Conservation (phyloP, 2,888 invertebrate species). For the Mythimna impura region DNA sequence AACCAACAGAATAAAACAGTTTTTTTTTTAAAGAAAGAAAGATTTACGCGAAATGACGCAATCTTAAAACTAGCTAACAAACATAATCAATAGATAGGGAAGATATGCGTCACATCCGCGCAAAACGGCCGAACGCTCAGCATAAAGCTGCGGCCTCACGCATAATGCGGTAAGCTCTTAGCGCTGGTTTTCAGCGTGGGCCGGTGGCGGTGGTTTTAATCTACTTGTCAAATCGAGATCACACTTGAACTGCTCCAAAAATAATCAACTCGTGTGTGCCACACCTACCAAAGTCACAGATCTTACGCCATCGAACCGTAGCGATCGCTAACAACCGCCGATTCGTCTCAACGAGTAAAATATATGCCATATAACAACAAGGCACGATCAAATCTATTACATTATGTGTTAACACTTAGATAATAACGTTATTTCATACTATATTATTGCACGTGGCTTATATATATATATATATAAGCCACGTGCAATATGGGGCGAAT, state of each 20-base stretch:
- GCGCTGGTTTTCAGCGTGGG: too few relatives aligned
- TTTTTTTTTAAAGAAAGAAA: too few relatives aligned
- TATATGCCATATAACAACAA: slow-evolving; percentile 83
- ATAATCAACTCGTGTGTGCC: slow-evolving; percentile 68
- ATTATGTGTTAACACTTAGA: slow-evolving; percentile 66
- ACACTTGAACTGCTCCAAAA: neutral
- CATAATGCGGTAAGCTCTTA: too few relatives aligned
- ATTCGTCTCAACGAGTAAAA: slow-evolving; percentile 86
- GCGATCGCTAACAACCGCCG: slow-evolving; percentile 80
- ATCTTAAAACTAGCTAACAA: too few relatives aligned
- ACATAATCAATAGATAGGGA: too few relatives aligned
- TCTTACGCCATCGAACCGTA: slow-evolving; percentile 82
- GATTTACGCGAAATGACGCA: too few relatives aligned
- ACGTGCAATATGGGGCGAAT: neutral
- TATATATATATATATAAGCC: too few relatives aligned
- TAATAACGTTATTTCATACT: slow-evolving; percentile 43
- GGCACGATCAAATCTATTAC: slow-evolving; percentile 68
- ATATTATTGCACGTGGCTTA: neutral
- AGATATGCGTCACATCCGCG: too few relatives aligned
- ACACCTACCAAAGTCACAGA: slow-evolving; percentile 70
- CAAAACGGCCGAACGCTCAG: too few relatives aligned
- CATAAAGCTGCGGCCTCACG: too few relatives aligned
- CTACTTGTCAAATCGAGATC: neutral
- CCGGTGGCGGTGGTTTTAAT: too few relatives aligned
- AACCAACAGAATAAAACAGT: too few relatives aligned